Evolutionary conservation across 1,140 invertebrate species (phyloP).

Genomic region (Solen grandis): DNA sequence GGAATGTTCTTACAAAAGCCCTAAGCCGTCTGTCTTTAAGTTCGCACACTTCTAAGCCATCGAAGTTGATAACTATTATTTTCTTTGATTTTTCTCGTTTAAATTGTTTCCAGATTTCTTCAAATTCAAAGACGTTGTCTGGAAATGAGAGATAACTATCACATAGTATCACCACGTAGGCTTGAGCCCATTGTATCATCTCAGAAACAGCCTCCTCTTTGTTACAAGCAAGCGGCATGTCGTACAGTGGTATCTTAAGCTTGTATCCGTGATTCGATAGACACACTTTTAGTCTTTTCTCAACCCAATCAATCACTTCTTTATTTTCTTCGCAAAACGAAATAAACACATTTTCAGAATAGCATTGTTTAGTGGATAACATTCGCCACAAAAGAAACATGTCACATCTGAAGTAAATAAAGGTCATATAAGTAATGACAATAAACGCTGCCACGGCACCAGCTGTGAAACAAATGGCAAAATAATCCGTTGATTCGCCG

Average conservation of each 20-base stretch:
- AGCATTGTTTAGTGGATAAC: not conserved
- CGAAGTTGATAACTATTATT: slow-evolving; percentile 26
- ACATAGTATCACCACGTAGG: slow-evolving; percentile 19
- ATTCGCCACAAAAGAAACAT: slow-evolving; percentile 5
- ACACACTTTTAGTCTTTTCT: not conserved
- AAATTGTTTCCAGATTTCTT: slow-evolving; percentile 21
- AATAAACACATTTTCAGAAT: slow-evolving; percentile 15
- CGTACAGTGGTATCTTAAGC: not conserved
- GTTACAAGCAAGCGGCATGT: not conserved
- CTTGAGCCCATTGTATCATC: not conserved
- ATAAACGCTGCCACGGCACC: not conserved
- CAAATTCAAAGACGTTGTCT: slow-evolving; percentile 3
- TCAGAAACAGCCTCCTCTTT: not conserved
- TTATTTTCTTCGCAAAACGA: slow-evolving; percentile 24
- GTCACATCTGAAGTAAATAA: slow-evolving; percentile 10
- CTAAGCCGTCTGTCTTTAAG: not conserved
- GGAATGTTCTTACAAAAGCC: not conserved
- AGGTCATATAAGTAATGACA: not conserved
- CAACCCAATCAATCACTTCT: slow-evolving; percentile 1
- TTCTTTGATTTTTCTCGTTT: not conserved
- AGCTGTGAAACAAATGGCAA: not conserved
- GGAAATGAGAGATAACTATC: not conserved
- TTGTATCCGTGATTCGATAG: slow-evolving; percentile 2
- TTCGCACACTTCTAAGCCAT: not conserved
- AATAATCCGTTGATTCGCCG: too few species aligned